These are phyloP conservation scores for Micromys minutus DNA, from an alignment of 2,113 vertebrate species.

Conservation along the genomic window DNA sequence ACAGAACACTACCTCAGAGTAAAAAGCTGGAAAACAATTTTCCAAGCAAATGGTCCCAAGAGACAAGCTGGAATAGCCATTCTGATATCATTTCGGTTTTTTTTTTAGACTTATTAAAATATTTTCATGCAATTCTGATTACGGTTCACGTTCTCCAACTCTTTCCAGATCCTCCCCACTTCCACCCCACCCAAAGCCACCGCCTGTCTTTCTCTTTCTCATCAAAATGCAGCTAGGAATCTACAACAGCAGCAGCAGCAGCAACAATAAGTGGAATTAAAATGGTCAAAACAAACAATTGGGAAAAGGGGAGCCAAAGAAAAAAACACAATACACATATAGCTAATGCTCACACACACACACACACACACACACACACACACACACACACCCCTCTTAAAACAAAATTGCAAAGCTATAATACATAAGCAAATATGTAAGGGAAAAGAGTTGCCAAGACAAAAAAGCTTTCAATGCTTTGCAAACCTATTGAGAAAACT, in stretches of 20 bases:
- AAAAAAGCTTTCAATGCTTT: neutral
- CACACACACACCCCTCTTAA: neutral
- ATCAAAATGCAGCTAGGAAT: neutral
- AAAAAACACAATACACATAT: neutral
- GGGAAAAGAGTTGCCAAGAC: neutral
- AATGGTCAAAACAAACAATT: neutral
- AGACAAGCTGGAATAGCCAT: no score
- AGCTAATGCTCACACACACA: neutral
- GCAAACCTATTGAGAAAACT: neutral
- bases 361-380: neutral
- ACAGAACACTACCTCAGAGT: no score
- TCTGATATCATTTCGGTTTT: neutral
- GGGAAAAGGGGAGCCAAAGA: neutral
- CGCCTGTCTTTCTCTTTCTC: neutral
- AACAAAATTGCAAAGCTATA: neutral
- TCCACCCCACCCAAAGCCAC: neutral
- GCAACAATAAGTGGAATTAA: no score
- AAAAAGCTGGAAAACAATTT: no score
- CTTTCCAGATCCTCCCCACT: neutral
- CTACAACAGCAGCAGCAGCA: no score
- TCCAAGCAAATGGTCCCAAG: no score
- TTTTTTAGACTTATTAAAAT: neutral
- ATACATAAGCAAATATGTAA: neutral
- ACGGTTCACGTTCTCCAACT: neutral
- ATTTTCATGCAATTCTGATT: neutral